These are phyloP conservation scores for Heliocidaris erythrogramma DNA, from an alignment of 35 echinoderm and acorn worm species.

Conservation along the genomic window DNA sequence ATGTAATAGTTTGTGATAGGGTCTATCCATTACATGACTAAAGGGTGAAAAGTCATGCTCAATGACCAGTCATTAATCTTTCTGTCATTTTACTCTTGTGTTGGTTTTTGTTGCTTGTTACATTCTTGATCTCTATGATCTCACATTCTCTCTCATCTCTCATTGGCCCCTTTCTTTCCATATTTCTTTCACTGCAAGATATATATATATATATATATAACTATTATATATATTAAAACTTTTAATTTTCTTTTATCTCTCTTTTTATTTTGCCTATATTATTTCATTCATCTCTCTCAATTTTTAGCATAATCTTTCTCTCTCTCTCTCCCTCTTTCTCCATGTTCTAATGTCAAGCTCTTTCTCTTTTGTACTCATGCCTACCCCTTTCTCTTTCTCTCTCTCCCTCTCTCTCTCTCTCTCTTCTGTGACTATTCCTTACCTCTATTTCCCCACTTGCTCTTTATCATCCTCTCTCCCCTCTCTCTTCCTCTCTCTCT, in stretches of 20 bases:
- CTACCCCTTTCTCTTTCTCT: too few relatives aligned
- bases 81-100: background rate
- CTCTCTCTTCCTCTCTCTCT: background rate
- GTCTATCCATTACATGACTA: conserved; percentile 18
- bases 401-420: background rate
- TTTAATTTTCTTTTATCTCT: background rate
- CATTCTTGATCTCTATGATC: background rate
- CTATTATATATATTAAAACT: too few relatives aligned
- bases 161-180: background rate
- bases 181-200: background rate
- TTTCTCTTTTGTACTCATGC: too few relatives aligned
- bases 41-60: background rate
- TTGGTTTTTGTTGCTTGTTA: background rate
- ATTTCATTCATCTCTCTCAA: background rate
- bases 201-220: too few relatives aligned
- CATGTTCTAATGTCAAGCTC: background rate
- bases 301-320: background rate
- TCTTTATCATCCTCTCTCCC: background rate
- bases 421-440: too few relatives aligned
- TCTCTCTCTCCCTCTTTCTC: background rate
- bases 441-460: too few relatives aligned
- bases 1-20: conserved; percentile 35
- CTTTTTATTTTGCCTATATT: background rate
- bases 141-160: background rate
- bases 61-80: conserved; percentile 25